Evolutionary conservation across 2,888 invertebrate genomes (phyloP), one percentile per base, ranked within the genome.

Genomic region (Petrophora chlorosata): DNA sequence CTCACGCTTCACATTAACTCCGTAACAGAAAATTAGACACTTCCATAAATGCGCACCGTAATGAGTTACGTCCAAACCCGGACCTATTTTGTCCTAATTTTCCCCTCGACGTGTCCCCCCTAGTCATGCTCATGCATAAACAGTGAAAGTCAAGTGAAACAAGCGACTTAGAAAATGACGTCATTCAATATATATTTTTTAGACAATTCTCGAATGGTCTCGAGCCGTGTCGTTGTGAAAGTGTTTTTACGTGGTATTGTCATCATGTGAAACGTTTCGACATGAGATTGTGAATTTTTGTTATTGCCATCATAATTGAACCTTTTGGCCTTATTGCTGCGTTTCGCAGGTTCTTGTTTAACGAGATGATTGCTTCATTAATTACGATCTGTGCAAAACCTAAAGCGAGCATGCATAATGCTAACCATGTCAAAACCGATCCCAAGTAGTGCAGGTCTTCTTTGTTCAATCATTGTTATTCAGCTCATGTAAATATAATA

Each of bases 51-150:
- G 58, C 4, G 30, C 7, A 8, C n/a, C 14, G 17, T 54, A 59
- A 43, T 61, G 53, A 34, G 39, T 43, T 49, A 38, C 42, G 39
- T 30, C 40, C 23, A 25, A 17, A 46, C 33, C 48, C 55, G 56
- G 50, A 44, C 14, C n/a, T n/a, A n/a, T n/a, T n/a, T n/a, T 56
- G 63, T 65, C 61, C 63, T 48, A 52, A 51, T 60, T 67, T 57
- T 47, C 15, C 38, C 5, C 5, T 3, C 15, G 2, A 23, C 36
- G 40, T 63, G 46, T 17, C 53, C 30, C 50, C 47, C 43, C 54
- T 59, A 52, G 25, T 36, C 41, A 62, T 55, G 56, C 35, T 53
- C 39, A 53, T 42, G 25, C 41, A 47, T 59, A 54, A 54, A 53
- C 54, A 51, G 61, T 56, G 56, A 58, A 59, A 61, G 59, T 55